Base-by-base conservation (phyloP, 2,113 vertebrate species). In the Chlamydotis undulata region DNA sequence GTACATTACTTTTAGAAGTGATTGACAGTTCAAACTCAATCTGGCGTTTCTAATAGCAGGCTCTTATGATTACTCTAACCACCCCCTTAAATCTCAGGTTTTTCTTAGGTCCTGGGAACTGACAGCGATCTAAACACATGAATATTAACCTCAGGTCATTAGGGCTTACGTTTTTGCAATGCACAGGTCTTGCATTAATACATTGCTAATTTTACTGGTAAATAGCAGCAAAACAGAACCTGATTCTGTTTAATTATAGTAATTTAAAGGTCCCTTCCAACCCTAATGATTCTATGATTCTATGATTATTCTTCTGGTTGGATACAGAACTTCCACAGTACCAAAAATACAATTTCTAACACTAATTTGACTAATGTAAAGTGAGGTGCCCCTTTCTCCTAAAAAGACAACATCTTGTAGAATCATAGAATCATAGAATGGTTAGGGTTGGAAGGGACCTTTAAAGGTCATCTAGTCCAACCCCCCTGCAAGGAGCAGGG, bases 71-170 rank as follows among this genome's bases (percentile, higher is more conserved):
- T 90, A 91, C 83, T 75, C 52, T 75, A 89, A 88, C 49, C 64
- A 61, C 73, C 39, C 77, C 91, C 83, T 47, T 83, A 91, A 96
- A 95, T 75, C 81, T 88, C 74, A 67, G 53, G 80, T 73, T 93
- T 84, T 92, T 94, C 88, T 94, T 94, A 88, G 96, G 89, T 60
- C 61, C 59, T 21, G 57, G 78, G 81, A 90, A 94, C 71, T 57
- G 89, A 70, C 71, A 89, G 53, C 67, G 90, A 60, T 89, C 70
- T 94, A 93, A 97, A 96, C 92, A 65, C 43, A 65, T 31, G 14
- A 76, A 82, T 77, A 82, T 95, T 95, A 89, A 94, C 77, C 89
- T 90, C 10, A 2, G 79, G 82, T 91, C 94, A 89, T 79, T 43
- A 47, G 69, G 60, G 83, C 63, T 75, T 61, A 75, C 85, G 56